These are phyloP conservation scores for Helleia helle DNA, from an alignment of 2,888 invertebrate species.

Conservation along the genomic window DNA sequence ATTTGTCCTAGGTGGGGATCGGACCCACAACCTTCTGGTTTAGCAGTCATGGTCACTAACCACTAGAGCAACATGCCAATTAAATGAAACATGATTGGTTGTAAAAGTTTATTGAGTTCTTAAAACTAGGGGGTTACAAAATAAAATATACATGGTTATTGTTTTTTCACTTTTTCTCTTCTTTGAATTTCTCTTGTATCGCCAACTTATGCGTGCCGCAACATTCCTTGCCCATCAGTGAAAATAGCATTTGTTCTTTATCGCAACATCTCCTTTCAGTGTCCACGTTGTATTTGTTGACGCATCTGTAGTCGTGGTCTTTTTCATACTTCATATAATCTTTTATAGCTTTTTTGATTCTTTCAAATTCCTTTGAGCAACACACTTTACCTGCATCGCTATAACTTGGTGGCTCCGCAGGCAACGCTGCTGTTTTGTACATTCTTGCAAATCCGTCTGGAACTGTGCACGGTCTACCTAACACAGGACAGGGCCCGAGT, in stretches of 20 bases:
- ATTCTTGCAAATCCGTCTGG: slow-evolving; percentile 63
- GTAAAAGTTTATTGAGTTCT: too few relatives aligned
- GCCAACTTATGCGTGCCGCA: slow-evolving; percentile 58
- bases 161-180: slow-evolving; percentile 26
- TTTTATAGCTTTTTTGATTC: slow-evolving; percentile 57
- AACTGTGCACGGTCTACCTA: slow-evolving; percentile 56
- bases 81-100: too few relatives aligned
- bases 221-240: slow-evolving; percentile 49
- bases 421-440: slow-evolving; percentile 49
- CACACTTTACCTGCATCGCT: slow-evolving; percentile 60
- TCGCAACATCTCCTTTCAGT: slow-evolving; percentile 62
- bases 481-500: slow-evolving; percentile 61
- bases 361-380: slow-evolving; percentile 60
- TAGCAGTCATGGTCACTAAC: too few relatives aligned
- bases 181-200: slow-evolving; percentile 48
- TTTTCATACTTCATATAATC: slow-evolving; percentile 55
- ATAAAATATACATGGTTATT: slow-evolving; percentile 52
- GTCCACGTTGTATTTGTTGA: slow-evolving; percentile 54
- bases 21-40: too few relatives aligned
- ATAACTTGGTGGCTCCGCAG: slow-evolving; percentile 47
- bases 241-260: slow-evolving; percentile 46
- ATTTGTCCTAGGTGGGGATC: too few relatives aligned
- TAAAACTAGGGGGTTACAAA: slow-evolving; percentile 55
- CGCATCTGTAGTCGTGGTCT: slow-evolving; percentile 49
- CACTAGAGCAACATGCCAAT: too few relatives aligned